Evolutionary conservation across 2,797 vertebrate genomes (phyloP), one percentile per base, ranked within the genome.

Genomic region (Yasuhikotakia modesta): DNA sequence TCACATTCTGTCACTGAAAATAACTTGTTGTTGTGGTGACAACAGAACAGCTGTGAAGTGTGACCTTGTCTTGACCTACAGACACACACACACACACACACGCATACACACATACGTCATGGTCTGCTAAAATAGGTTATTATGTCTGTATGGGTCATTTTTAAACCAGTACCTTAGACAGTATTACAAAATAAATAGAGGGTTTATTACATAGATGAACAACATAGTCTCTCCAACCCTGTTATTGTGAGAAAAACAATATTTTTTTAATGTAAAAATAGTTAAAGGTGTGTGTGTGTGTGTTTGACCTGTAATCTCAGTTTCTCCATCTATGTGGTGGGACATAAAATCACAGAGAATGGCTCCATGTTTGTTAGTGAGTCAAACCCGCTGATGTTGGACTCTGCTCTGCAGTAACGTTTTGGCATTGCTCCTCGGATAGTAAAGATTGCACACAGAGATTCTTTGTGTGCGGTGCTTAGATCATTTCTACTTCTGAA

Each of bases 31-130:
- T 64, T 86, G 74, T 72, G 21, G 57, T 81, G 78, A 82, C 81
- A 55, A 27, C 76, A 77, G 70, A 75, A 73, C 6, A 64, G 75
- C 86, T 88, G 82, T 88, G 79, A 87, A 70, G 53, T 32, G 27
- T 35, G 58, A 77, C 77, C 79, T 79, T 48, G 14, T 17, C 70
- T 63, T 48, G 32, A 84, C 77, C 70, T 82, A 65, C 8, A 61
- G 65, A 17, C 11, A 39, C 39, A 60, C 52, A 75, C 53, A 73
- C 35, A 50, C 61, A 48, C 63, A 58, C n/a, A n/a, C n/a, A n/a
- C n/a, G n/a, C n/a, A n/a, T n/a, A n/a, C n/a, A n/a, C n/a, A n/a
- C n/a, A n/a, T n/a, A n/a, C n/a, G 11, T 12, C 19, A 7, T 4
- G 16, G 60, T 39, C 72, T 53, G 19, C 14, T 35, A 14, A 43